A percentile compares a stretch with the other conserved stretches of the same genome.
Conservation (phyloP, 2,797 vertebrate species). For the Numenius phaeopus region DNA sequence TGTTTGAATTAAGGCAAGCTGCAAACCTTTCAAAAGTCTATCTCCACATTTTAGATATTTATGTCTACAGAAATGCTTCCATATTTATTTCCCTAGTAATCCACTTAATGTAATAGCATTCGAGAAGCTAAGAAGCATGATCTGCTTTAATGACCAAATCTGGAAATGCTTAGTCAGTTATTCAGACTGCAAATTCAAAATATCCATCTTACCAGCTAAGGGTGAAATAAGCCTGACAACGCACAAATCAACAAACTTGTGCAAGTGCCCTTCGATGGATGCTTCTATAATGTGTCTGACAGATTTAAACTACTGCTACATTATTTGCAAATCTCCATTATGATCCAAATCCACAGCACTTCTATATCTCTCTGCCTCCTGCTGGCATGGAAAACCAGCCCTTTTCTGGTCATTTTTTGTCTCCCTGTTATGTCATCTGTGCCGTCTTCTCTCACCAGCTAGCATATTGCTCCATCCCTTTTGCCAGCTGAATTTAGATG, state of each 20-base stretch:
- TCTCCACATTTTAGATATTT: background rate
- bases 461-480: background rate
- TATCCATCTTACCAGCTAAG: background rate
- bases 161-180: slow-evolving; percentile 72
- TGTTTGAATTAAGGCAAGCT: background rate
- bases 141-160: slow-evolving; percentile 73
- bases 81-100: slow-evolving; percentile 60
- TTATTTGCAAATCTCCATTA: background rate
- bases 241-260: background rate
- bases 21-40: background rate
- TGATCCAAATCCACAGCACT: background rate
- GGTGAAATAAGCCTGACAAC: slow-evolving; percentile 21
- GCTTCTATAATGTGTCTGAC: accelerated
- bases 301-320: background rate
- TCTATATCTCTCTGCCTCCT: background rate
- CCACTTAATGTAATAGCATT: slow-evolving; percentile 74
- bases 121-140: slow-evolving; percentile 73
- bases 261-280: background rate
- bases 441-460: background rate
- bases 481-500: background rate
- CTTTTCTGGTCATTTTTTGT: background rate
- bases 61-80: background rate
- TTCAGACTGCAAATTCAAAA: slow-evolving; percentile 59
- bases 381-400: background rate
- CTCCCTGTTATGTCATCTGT: background rate